Evolutionary conservation across 2,888 invertebrate species (phyloP), one percentile per base, ranked within the genome.

Genomic region (Himalopsyche tibetana): DNA sequence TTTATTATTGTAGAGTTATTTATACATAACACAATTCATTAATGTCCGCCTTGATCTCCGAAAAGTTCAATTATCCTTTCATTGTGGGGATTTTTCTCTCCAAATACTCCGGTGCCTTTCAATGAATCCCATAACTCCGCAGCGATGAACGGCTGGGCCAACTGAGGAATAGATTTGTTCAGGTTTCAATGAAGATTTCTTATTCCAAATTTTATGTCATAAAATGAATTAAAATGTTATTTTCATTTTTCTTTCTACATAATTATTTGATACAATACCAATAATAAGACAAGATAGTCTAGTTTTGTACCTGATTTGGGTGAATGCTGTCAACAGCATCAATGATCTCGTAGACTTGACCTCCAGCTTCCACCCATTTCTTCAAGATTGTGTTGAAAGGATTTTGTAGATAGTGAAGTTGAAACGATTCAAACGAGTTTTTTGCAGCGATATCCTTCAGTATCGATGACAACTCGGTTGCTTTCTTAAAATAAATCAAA

Each of bases 11-110:
- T 2, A 6, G 0, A 15, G 12, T 28, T 28, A 28, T 12, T 51
- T 51, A 51, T 15, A 51, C 11, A 11, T 45, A 45, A 45, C 51
- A 15, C 15, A 51, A 15, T 51, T 15, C 15, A 74, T 82, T 45
- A 88, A 82, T 88, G 87, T 9, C 88, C 88, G 45, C 88, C 88
- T 85, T 88, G 88, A 55, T 88, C 88, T 36, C 86, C 83, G 56
- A 88, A 88, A 15, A 88, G 79, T 79, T 86, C 38, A 28, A 56
- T 40, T 9, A 88, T 88, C 55, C 87, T 85, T 15, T 84, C 45
- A 81, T 88, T 88, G 28, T 88, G 81, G 8, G 87, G 87, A 86
- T 88, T 88, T 8, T 38, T 38, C 5, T 87, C 80, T 40, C 88
- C 88, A 1, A 87, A n/a, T 5, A 88, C 74, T 2, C 87, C 84